Evolutionary conservation across 2,888 invertebrate genomes (phyloP), one percentile per base, ranked within the genome.

Genomic region (Muscina levida): DNA sequence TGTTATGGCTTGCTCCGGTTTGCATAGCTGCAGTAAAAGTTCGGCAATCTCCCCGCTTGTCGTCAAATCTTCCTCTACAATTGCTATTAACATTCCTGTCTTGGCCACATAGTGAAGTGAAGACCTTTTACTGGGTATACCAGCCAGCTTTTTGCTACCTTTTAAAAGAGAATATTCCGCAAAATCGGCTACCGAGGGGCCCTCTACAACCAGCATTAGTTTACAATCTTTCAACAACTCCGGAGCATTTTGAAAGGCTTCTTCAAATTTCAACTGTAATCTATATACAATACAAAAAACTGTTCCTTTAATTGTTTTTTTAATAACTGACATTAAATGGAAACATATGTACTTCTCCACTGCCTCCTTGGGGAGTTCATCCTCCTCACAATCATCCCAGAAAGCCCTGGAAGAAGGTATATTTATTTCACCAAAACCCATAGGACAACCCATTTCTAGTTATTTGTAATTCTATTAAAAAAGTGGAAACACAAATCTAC

Each of bases 341-440:
- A 62, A 24, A 17, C 11, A 13, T 8, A 80, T 79, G 82, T 79
- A 88, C 88, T 86, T 86, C 19, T 84, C 84, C 0, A 78, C 82
- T 48, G 81, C 75, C 19, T 84, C 72, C 15, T 84, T 62, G 1
- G 84, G 83, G 10, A 84, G 79, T n/a, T 86, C 88, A 66, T 88
- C 88, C 56, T 90, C 90, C 17, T 90, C 90, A 31, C 89, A 88
- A 46, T 89, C 91, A 83, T 90, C 90, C 90, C 90, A 90, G 74
- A 90, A 90, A 0, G 90, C 90, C n/a, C 90, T 85, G 1, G 90
- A 90, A 0, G 88, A 87, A 0, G 91, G 90, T 53, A 90, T 88
- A 48, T 88, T 86, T 26, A 90, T 76, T 84, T 90, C 90, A 6
- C 90, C 90, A 83, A 90, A 90, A 66, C 88, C 87, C 82, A 86